Percentiles rank a stretch among this genome's conserved stretches.
Conservation (phyloP, 2,113 vertebrate genomes). For the Corythaeola cristata region DNA sequence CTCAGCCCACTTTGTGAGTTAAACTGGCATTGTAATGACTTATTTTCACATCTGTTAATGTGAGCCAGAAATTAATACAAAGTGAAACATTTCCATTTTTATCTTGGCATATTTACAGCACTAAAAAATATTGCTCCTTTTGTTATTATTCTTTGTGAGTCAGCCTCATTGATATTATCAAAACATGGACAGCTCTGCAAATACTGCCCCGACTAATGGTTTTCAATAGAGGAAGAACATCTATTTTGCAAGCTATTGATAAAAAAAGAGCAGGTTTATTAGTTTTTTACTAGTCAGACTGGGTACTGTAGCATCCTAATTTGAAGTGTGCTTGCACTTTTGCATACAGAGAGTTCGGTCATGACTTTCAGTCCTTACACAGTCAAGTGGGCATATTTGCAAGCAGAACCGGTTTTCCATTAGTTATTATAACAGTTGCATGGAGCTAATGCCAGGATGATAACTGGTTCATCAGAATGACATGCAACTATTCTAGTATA, state of each 20-base stretch:
- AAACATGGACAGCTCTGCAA: not conserved
- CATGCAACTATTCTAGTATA: not conserved
- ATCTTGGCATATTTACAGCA: not conserved
- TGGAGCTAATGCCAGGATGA: not conserved
- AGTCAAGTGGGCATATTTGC: not conserved
- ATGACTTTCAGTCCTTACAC: not conserved
- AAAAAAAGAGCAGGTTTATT: not conserved
- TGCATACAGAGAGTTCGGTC: not conserved
- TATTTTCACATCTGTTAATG: not conserved
- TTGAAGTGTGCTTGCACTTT: not conserved
- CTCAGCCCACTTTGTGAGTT: not conserved
- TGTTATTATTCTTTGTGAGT: not conserved
- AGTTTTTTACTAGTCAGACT: not conserved
- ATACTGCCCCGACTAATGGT: not conserved
- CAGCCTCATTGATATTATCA: not conserved
- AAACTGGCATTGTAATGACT: not conserved
- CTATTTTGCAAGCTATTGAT: not conserved
- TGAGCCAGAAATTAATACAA: not conserved
- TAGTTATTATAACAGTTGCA: not conserved
- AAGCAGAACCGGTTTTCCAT: not conserved
- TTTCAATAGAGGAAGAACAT: not conserved
- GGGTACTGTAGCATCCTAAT: not conserved
- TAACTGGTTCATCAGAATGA: not conserved
- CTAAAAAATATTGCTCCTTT: not conserved
- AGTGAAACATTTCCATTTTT: conserved; percentile 13